Evolutionary conservation across 2,888 invertebrate species (phyloP).

Genomic region (Metellina segmentata): DNA sequence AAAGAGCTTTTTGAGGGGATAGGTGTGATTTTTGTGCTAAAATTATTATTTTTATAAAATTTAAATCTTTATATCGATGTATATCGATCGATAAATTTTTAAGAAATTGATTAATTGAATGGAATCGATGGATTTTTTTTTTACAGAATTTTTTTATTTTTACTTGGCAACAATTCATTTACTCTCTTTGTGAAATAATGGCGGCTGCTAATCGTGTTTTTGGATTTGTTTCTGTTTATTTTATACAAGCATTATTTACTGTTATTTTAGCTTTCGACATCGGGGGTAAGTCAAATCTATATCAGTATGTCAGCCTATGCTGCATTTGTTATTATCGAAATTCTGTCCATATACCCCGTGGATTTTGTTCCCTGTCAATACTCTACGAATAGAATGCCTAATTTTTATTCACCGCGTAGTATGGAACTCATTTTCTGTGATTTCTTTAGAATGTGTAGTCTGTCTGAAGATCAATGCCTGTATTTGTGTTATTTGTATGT

Average conservation of each 20-base stretch:
- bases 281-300: conserved; percentile 39
- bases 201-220: conserved; percentile 20
- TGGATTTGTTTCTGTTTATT: conserved; percentile 28
- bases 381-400: not conserved
- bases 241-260: conserved; percentile 14
- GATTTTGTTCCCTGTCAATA: not conserved
- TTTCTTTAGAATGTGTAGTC: not conserved
- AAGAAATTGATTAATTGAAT: not conserved
- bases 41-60: too few species aligned
- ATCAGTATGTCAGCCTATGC: not conserved
- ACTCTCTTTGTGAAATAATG: conserved; percentile 29
- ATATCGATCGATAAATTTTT: not conserved
- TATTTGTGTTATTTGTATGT: too few species aligned
- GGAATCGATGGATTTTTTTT: not conserved
- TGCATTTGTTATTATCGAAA: not conserved
- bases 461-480: too few species aligned
- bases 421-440: not conserved
- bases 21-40: too few species aligned
- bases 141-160: not conserved
- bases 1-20: too few species aligned
- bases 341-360: not conserved
- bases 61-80: not conserved
- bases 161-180: conserved; percentile 5
- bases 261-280: conserved; percentile 26
- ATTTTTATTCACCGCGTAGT: not conserved